These are phyloP conservation scores for Morinoia aosen DNA, from an alignment of 2,888 invertebrate genomes.

Conservation along the genomic window DNA sequence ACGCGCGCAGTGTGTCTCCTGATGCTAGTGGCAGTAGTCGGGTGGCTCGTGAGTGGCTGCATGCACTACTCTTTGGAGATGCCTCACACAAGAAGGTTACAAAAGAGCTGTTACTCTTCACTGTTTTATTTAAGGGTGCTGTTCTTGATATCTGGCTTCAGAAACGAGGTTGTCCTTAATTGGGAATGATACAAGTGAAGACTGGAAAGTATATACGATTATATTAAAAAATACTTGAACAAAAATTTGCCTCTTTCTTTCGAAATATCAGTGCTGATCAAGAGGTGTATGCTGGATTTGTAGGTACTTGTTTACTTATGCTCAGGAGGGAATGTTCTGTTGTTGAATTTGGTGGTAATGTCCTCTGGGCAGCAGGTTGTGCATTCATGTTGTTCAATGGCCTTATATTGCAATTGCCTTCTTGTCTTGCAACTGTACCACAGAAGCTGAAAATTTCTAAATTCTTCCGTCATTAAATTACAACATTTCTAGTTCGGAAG, in stretches of 20 bases:
- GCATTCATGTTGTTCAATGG: neutral
- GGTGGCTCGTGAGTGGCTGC: conserved; percentile 34
- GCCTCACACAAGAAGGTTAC: neutral
- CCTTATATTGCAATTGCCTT: too few relatives aligned
- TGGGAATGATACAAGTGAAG: neutral
- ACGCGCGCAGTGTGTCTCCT: neutral
- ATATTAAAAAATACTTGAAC: neutral
- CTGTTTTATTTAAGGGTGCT: neutral
- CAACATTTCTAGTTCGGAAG: too few relatives aligned
- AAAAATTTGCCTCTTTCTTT: neutral
- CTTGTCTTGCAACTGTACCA: too few relatives aligned
- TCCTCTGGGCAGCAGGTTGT: neutral
- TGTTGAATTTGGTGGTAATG: neutral
- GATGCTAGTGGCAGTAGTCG: neutral
- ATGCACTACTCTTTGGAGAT: neutral
- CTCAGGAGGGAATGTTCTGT: neutral
- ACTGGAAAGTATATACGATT: neutral
- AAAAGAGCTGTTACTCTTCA: neutral
- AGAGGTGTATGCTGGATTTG: too few relatives aligned
- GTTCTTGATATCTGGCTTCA: neutral
- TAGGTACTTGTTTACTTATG: neutral
- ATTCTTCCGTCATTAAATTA: too few relatives aligned
- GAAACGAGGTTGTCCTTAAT: neutral
- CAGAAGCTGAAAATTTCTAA: too few relatives aligned
- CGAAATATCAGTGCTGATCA: neutral